Percentiles rank a stretch among this genome's conserved stretches.
Evolutionary conservation across 2,797 vertebrate species (phyloP).

Genomic region (Phoebastria nigripes): DNA sequence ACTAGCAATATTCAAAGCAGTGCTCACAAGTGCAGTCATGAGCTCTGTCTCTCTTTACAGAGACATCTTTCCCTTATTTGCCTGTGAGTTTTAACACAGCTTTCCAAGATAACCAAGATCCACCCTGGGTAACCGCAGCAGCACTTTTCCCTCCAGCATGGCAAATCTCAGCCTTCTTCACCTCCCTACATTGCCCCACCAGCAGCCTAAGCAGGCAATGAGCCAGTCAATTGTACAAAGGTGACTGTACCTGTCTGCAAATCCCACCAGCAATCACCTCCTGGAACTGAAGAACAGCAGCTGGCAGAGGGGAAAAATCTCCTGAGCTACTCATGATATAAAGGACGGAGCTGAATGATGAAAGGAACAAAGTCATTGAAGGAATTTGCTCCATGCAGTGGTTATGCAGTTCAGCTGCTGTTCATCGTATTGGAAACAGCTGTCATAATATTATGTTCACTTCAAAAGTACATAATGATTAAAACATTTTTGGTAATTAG

Average conservation of each 20-base stretch:
- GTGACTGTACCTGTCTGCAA: not conserved
- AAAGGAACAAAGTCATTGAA: not conserved
- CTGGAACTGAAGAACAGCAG: not conserved
- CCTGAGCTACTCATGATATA: not conserved
- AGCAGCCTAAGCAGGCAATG: not conserved
- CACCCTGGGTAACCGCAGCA: not conserved
- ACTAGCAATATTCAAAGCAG: not conserved
- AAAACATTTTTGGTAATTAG: slow-evolving; percentile 68
- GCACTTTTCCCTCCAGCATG: not conserved
- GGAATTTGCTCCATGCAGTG: not conserved
- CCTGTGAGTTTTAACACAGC: not conserved
- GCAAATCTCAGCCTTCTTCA: not conserved
- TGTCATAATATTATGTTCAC: slow-evolving; percentile 71
- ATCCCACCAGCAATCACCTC: not conserved
- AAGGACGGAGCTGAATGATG: not conserved
- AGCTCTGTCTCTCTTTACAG: not conserved
- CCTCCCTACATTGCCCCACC: not conserved
- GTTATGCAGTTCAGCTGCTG: slow-evolving; percentile 37
- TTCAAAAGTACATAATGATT: slow-evolving; percentile 64
- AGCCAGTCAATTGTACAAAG: not conserved
- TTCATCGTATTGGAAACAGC: slow-evolving; percentile 58
- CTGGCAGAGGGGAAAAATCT: not conserved
- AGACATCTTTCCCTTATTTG: not conserved
- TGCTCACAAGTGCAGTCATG: not conserved
- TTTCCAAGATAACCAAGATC: not conserved